Evolutionary conservation across 2,888 invertebrate genomes (phyloP).

Genomic region (Strigamia transsilvanica): DNA sequence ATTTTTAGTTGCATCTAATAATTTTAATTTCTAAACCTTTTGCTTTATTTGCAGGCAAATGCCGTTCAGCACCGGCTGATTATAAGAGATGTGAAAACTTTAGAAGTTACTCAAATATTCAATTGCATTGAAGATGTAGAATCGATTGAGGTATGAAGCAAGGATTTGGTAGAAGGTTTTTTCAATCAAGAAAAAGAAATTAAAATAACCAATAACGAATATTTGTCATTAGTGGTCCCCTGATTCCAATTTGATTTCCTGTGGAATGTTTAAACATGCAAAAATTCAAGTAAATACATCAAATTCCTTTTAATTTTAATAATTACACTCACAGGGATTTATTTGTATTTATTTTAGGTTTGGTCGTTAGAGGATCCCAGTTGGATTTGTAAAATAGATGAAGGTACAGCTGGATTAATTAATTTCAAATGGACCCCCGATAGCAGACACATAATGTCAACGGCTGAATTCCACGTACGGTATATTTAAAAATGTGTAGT

Average conservation of each 20-base stretch:
- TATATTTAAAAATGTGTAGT: constrained; percentile 51
- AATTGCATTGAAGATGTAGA: constrained; percentile 34
- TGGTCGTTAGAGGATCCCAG: constrained; percentile 67
- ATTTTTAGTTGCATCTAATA: background rate
- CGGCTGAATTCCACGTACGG: constrained; percentile 68
- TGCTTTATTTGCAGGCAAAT: constrained; percentile 41
- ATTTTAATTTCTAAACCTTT: background rate
- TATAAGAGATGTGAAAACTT: background rate
- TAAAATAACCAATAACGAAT: background rate
- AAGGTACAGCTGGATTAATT: constrained; percentile 68
- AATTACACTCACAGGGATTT: background rate
- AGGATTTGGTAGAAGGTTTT: background rate
- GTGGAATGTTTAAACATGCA: constrained; percentile 62
- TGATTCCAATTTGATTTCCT: constrained; percentile 63
- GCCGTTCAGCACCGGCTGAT: constrained; percentile 35
- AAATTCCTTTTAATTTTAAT: background rate
- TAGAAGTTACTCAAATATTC: constrained; percentile 52
- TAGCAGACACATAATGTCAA: constrained; percentile 67
- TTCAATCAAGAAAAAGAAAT: background rate
- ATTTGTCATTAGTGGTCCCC: constrained; percentile 63
- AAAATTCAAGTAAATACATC: constrained; percentile 57
- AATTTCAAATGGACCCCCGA: constrained; percentile 68
- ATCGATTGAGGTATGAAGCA: constrained; percentile 39
- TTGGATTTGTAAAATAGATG: constrained; percentile 69
- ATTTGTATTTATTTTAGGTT: constrained; percentile 61